Base-by-base conservation (phyloP, 2,888 invertebrate genomes). In the Epiperipatus broadwayi region DNA sequence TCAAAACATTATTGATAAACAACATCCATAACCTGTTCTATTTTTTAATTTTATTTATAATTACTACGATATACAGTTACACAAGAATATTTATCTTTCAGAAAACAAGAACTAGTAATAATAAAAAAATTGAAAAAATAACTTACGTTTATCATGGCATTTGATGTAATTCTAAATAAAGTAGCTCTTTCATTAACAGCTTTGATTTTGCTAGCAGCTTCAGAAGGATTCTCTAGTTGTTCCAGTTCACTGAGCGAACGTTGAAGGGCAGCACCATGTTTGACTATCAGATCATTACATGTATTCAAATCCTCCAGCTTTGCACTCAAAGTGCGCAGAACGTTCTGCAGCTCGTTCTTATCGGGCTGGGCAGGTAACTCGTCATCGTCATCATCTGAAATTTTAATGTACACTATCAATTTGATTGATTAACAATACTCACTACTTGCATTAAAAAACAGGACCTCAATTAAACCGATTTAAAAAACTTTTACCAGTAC, bases 71-170 rank as follows among this genome's bases (percentile, higher is more conserved):
- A n/a, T n/a, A n/a, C n/a, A n/a, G n/a, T n/a, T n/a, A n/a, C n/a
- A n/a, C n/a, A n/a, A n/a, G n/a, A n/a, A n/a, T n/a, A n/a, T n/a
- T n/a, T n/a, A n/a, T n/a, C n/a, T n/a, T n/a, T n/a, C n/a, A n/a
- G n/a, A n/a, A n/a, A n/a, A n/a, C n/a, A n/a, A n/a, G n/a, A n/a
- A n/a, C n/a, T n/a, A n/a, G n/a, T n/a, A n/a, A n/a, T n/a, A n/a
- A n/a, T n/a, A n/a, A n/a, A n/a, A n/a, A n/a, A n/a, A n/a, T n/a
- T n/a, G n/a, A n/a, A n/a, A n/a, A n/a, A n/a, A 5, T 28, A 31
- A 66, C 71, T 69, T 61, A 79, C 91, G 64, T 83, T 87, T 53
- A 93, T 81, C 89, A 95, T 91, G 38, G 89, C 85, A 61, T 78
- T 87, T 46, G 89, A 84, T 15, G 91, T 83, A 58, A 91, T 85